Conservation (phyloP, 2,113 vertebrate species). For the Sakesphorus luctuosus region DNA sequence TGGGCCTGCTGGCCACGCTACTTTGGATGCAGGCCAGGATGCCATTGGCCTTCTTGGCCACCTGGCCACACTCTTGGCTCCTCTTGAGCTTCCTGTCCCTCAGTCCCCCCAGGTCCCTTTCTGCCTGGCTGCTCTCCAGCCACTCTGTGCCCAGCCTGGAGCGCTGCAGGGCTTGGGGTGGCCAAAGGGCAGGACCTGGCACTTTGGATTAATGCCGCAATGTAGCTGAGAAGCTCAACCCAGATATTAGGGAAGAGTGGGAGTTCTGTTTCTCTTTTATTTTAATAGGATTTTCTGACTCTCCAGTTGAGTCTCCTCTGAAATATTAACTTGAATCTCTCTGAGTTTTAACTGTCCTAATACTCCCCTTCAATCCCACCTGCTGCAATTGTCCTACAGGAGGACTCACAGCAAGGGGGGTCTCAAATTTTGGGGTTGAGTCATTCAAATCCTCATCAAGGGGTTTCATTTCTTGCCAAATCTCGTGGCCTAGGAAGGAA, state of each 20-base stretch:
- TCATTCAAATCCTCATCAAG: not conserved
- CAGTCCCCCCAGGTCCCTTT: too few relatives aligned
- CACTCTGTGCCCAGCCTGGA: too few relatives aligned
- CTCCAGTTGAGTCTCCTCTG: not conserved
- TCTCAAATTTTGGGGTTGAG: not conserved
- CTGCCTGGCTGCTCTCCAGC: too few relatives aligned
- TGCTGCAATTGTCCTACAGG: too few relatives aligned
- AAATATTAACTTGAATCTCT: not conserved
- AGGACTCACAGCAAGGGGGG: not conserved
- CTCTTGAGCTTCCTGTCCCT: too few relatives aligned
- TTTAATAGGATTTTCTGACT: not conserved
- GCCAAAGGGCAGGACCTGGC: too few relatives aligned
- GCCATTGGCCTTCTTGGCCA: too few relatives aligned
- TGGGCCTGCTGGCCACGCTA: too few relatives aligned
- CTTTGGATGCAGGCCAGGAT: too few relatives aligned
- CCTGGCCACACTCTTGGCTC: too few relatives aligned
- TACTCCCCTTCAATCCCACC: not conserved
- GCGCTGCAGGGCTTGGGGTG: too few relatives aligned
- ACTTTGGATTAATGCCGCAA: not conserved
- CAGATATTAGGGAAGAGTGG: not conserved
- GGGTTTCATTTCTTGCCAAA: not conserved
- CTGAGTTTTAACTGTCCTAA: not conserved
- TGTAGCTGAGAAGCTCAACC: not conserved
- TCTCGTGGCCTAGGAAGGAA: not conserved
- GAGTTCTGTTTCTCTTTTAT: not conserved